phyloP scores from a whole-genome alignment of 2,888 invertebrate genomes.

The Drosophila neotestacea region DNA sequence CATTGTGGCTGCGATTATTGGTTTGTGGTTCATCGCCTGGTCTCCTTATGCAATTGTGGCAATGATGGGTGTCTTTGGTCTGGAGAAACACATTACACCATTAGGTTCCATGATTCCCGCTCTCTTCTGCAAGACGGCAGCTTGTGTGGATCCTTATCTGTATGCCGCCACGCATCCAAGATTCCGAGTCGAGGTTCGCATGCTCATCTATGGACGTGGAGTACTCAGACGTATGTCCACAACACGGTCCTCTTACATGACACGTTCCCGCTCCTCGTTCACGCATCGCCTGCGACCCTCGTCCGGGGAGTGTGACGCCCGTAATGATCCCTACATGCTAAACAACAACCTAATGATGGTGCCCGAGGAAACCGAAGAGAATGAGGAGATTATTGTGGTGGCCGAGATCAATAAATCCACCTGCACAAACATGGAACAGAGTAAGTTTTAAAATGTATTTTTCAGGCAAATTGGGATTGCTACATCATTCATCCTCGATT shows the following conservation, averaged over 20 bases:
- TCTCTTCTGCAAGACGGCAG: constrained; percentile 92
- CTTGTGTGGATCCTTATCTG: constrained; percentile 92
- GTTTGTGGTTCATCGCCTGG: constrained; percentile 92
- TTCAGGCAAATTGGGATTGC: neutral
- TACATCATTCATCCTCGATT: neutral
- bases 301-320: constrained; percentile 39
- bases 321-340: constrained; percentile 53
- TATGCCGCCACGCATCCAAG: constrained; percentile 93
- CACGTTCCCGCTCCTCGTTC: constrained; percentile 75
- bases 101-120: constrained; percentile 91
- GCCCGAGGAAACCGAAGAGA: constrained; percentile 78
- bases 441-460: constrained; percentile 62
- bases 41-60: constrained; percentile 92
- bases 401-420: constrained; percentile 65
- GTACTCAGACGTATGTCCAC: constrained; percentile 76
- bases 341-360: constrained; percentile 76
- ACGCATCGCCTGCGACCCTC: constrained; percentile 67
- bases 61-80: constrained; percentile 89
- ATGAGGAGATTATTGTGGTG: constrained; percentile 69
- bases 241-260: constrained; percentile 80
- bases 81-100: constrained; percentile 89
- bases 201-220: constrained; percentile 75
- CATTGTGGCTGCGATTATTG: constrained; percentile 89
- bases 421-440: constrained; percentile 60
- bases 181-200: constrained; percentile 87